Evolutionary conservation across 2,888 invertebrate genomes (phyloP).

Genomic region (Scaptomyza polygonia): DNA sequence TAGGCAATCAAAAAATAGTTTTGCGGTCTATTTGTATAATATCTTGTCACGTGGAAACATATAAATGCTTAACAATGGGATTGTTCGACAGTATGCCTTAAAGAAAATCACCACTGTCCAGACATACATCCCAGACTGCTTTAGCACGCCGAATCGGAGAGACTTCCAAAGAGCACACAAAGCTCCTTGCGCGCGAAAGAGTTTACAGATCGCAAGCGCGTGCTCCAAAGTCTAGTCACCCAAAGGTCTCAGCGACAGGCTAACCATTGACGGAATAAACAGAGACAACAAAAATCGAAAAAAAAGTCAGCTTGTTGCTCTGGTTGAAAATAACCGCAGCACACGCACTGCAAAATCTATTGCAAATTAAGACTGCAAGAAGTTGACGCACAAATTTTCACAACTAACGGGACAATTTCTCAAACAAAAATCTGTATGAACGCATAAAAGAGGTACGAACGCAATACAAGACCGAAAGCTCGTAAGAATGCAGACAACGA

Average conservation of each 20-base stretch:
- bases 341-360: background rate
- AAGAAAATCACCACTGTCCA: background rate
- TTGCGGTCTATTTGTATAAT: too few species aligned
- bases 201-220: background rate
- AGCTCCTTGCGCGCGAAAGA: background rate
- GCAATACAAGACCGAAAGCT: background rate
- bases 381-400: background rate
- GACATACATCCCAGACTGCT: background rate
- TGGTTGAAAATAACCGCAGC: background rate
- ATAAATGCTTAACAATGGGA: background rate
- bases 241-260: background rate
- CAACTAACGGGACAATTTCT: background rate
- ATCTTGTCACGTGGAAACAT: too few species aligned
- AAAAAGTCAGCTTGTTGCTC: background rate
- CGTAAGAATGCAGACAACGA: background rate
- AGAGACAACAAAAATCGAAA: background rate
- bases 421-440: background rate
- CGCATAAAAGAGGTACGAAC: too few species aligned
- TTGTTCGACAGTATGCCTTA: background rate
- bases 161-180: background rate
- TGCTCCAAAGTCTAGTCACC: too few species aligned
- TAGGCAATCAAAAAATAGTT: background rate
- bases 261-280: background rate
- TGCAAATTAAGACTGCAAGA: background rate
- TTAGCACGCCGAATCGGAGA: too few species aligned